Percentiles rank a stretch among this genome's conserved stretches.
phyloP scores from a whole-genome alignment of 2,797 vertebrate species.

The Mastacembelus armatus region DNA sequence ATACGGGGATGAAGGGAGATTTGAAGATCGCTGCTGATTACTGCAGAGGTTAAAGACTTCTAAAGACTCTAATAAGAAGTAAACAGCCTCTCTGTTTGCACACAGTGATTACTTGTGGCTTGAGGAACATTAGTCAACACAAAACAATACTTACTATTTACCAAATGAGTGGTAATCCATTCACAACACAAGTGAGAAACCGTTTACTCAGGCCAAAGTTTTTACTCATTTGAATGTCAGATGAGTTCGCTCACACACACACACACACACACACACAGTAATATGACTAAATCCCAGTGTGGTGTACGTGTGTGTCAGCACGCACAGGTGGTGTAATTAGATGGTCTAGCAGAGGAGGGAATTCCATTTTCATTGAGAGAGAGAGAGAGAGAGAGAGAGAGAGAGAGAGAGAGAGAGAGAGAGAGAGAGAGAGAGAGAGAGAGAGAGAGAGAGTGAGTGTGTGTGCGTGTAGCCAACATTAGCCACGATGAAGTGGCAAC shows the following conservation, averaged over 20 bases:
- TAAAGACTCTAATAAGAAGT: not conserved
- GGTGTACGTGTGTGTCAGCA: slow-evolving; percentile 5
- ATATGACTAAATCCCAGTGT: slow-evolving; percentile 6
- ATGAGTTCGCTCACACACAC: not conserved
- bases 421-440: too few relatives aligned
- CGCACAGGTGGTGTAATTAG: slow-evolving; percentile 52
- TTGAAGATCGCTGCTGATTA: not conserved
- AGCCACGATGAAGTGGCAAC: slow-evolving; percentile 33
- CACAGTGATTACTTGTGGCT: not conserved
- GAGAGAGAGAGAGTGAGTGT: too few relatives aligned
- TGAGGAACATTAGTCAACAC: not conserved
- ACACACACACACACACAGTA: not conserved
- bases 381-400: too few relatives aligned
- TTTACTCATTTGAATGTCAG: not conserved
- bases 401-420: too few relatives aligned
- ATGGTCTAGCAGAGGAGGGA: slow-evolving; percentile 18
- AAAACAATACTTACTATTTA: not conserved
- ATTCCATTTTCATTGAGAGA: slow-evolving; percentile 34
- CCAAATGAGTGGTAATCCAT: not conserved
- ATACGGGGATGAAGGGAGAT: slow-evolving; percentile 4
- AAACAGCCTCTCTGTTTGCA: not conserved
- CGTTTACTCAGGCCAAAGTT: not conserved
- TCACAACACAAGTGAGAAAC: not conserved
- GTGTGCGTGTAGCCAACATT: slow-evolving; percentile 14
- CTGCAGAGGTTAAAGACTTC: not conserved